Evolutionary conservation across 2,888 invertebrate genomes (phyloP), one percentile per base, ranked within the genome.

Genomic region (Leptothorax acervorum): DNA sequence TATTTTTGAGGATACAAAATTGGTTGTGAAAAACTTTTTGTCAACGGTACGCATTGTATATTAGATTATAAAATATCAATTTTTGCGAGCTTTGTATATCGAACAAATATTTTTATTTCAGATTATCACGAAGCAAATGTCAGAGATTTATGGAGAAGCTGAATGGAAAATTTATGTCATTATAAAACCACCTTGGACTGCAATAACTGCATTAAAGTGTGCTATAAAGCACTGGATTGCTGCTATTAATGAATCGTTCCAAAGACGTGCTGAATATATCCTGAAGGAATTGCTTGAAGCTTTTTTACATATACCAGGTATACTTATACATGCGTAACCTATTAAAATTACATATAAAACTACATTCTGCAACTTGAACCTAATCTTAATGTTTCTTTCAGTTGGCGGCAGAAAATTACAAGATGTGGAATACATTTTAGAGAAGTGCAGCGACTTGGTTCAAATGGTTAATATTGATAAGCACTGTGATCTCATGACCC

Each of bases 211-310:
- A 62, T 88, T 95, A 18, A 93, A 93, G 81, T 95, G 95, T 83
- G 92, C 94, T 18, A 84, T 93, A 39, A 94, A 94, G 84, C 95
- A 95, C 84, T 95, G 95, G 95, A 94, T 95, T 60, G 95, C 94
- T 15, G 93, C 93, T 5, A 91, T 94, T 12, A 93, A 92, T 84
- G 94, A 94, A 35, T 92, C 93, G 6, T 95, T 95, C 55, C 35
- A 65, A 3, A 88, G 92, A 81, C 86, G 79, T 73, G 93, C 92
- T 5, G 90, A 93, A 87, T 1, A 42, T n/a, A 82, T 88, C 31
- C 6, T 94, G 0, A 92, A 90, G 31, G 89, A 93, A 60, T 81
- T 94, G 45, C 81, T 87, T 23, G 51, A 90, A 12, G 84, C 86
- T 48, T 88, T 94, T 42, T 87, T 83, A 23, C 82, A 87, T 53